Conservation (phyloP, 2,888 invertebrate species). For the Ctena decussata region DNA sequence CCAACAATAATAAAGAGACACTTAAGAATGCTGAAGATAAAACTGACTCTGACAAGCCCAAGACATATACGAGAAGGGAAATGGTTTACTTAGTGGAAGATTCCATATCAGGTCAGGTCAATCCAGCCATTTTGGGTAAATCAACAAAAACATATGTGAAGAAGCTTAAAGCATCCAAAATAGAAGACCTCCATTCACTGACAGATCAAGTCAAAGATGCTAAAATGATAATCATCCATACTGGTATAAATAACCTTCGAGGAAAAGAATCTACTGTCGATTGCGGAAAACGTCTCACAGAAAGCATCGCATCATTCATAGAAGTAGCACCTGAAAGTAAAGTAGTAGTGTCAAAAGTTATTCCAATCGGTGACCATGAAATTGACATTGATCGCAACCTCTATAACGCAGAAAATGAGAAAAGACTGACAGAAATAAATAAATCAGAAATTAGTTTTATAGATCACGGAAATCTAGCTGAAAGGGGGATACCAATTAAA, state of each 20-base stretch:
- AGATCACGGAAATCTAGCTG: background rate
- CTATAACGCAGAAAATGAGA: background rate
- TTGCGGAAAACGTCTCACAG: background rate
- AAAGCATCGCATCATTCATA: background rate
- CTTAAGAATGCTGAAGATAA: background rate
- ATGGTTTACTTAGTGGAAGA: background rate
- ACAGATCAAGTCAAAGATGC: background rate
- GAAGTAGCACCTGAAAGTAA: background rate
- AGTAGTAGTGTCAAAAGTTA: background rate
- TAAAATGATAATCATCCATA: background rate
- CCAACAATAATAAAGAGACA: background rate
- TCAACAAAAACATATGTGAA: background rate
- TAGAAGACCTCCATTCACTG: background rate
- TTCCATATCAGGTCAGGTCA: background rate
- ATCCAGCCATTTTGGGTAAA: background rate
- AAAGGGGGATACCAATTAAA: background rate
- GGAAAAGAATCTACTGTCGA: background rate
- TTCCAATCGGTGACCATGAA: background rate
- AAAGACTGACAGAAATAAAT: background rate
- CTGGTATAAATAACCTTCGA: background rate
- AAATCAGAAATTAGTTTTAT: background rate
- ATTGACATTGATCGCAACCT: background rate
- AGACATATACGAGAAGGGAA: background rate
- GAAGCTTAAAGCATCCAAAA: background rate
- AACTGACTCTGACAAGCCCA: background rate